Base-by-base conservation (phyloP, 1,140 invertebrate genomes). In the Teleopsis dalmanni region DNA sequence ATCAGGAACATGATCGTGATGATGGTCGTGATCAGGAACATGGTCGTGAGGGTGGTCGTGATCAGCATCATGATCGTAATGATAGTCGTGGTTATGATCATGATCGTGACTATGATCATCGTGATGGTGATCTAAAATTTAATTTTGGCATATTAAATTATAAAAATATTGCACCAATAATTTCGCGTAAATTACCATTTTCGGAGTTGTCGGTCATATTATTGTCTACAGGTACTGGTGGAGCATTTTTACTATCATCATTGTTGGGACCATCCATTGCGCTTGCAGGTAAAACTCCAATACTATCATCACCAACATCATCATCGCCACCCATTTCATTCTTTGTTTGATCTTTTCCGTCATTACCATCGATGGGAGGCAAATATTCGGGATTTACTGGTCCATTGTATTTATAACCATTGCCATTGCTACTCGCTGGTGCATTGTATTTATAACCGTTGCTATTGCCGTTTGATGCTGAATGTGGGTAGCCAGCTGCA, bases 231-330 rank as follows among this genome's bases (percentile, higher is more conserved):
- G 8, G 14, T 11, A 40, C 35, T 47, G 13, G 10, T 36, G 10
- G 11, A 8, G 52, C 47, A 48, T 57, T 50, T 46, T 53, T 56
- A 14, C 54, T 51, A 3, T 41, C 58, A 48, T 60, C 51, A 26
- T 52, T 54, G 1, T 45, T 13, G 0, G 3, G 16, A 16, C 45
- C 14, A 23, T 58, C 62, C 52, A 62, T 60, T 2, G 65, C 65
- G 50, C 65, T 65, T 14, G 65, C 65, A 5, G 65, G 65, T 27
- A 69, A 27, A 2, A 60, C 58, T 13, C 65, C 65, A 37, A 68
- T 68, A 3, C 27, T 22, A 42, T 65, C 58, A 52, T 67, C 64
- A 0, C 51, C 58, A 0, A 33, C 52, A 46, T 64, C 64, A 29
- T 56, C 56, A 44, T 58, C 63, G 7, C 41, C 43, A 31, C 36